Percentiles rank a stretch among this genome's conserved stretches.
Evolutionary conservation across 1,140 invertebrate genomes (phyloP).

Genomic region (Rhagoletis zephyria): DNA sequence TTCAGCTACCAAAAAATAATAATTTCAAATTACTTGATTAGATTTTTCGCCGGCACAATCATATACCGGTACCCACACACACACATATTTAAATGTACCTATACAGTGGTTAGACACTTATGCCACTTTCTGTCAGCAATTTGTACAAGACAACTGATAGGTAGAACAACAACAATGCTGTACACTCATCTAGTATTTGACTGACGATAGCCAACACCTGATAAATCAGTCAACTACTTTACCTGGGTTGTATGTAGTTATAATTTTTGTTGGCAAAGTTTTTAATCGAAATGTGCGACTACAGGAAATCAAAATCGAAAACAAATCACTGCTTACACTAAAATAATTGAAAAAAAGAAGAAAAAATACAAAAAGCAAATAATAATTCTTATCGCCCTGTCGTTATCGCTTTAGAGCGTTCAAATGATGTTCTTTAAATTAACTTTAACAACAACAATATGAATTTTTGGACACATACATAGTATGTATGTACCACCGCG

Average conservation of each 20-base stretch:
- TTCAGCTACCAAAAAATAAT: conserved; percentile 32
- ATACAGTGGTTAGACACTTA: background rate
- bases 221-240: background rate
- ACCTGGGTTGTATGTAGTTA: background rate
- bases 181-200: background rate
- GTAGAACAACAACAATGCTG: background rate
- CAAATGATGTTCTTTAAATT: background rate
- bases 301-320: conserved; percentile 48
- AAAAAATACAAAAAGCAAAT: background rate
- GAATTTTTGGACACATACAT: background rate
- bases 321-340: conserved; percentile 14
- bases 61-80: background rate
- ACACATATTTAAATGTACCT: background rate
- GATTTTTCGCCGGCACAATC: conserved; percentile 2
- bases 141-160: conserved; percentile 36
- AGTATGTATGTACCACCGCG: background rate
- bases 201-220: conserved; percentile 14
- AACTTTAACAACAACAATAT: background rate
- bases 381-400: conserved; percentile 23
- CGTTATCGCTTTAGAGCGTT: background rate
- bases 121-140: conserved; percentile 2
- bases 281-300: background rate
- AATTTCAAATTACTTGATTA: conserved; percentile 44
- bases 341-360: background rate
- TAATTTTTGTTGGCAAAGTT: conserved; percentile 9